phyloP scores from a whole-genome alignment of 2,113 vertebrate genomes.

The Coregonus clupeaformis region DNA sequence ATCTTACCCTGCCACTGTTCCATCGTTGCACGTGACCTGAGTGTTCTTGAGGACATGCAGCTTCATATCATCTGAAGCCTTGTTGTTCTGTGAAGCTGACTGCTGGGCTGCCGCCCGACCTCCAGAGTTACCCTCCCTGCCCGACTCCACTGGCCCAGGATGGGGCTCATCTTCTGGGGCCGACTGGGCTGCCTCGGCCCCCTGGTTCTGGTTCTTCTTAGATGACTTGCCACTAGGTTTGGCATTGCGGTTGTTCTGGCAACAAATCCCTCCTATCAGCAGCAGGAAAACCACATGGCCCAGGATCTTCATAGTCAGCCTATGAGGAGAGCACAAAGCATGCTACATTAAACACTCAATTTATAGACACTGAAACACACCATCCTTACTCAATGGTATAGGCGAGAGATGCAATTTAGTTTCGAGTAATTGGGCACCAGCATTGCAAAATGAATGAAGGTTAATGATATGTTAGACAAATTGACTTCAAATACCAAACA shows the following conservation, averaged over 20 bases:
- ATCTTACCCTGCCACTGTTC: constrained; percentile 72
- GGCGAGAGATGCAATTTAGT: background rate
- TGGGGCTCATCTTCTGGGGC: constrained; percentile 35
- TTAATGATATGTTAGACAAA: background rate
- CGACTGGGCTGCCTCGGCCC: constrained; percentile 44
- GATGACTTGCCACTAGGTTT: constrained; percentile 52
- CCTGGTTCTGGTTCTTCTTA: constrained; percentile 49
- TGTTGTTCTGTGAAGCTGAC: constrained; percentile 36
- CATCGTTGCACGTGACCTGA: constrained; percentile 70
- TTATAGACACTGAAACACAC: background rate
- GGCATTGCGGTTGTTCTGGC: constrained; percentile 67
- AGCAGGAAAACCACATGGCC: constrained; percentile 60
- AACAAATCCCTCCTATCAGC: constrained; percentile 57
- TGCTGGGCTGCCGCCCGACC: constrained; percentile 47
- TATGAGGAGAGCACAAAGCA: constrained; percentile 17
- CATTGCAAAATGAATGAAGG: background rate
- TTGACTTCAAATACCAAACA: background rate
- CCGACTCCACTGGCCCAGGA: constrained; percentile 40
- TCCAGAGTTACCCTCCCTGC: constrained; percentile 42
- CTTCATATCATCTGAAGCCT: constrained; percentile 71
- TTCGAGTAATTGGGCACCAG: background rate
- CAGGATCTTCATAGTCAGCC: constrained; percentile 65
- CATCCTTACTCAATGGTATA: background rate
- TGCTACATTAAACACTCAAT: constrained; percentile 8
- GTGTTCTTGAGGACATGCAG: constrained; percentile 74